Base-by-base conservation (phyloP, 2,888 invertebrate species). In the Patella depressa region DNA sequence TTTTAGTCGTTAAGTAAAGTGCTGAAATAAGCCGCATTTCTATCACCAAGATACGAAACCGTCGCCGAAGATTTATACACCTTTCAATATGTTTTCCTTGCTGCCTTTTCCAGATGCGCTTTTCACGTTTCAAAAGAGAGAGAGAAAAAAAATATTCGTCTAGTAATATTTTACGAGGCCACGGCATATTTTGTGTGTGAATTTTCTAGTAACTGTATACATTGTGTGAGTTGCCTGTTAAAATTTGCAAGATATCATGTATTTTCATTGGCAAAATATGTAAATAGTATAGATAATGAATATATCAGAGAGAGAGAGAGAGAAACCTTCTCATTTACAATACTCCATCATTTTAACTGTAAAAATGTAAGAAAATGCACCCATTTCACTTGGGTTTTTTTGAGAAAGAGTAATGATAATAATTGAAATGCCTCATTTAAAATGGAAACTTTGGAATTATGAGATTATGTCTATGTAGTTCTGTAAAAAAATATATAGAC, bases 401-500 rank as follows among this genome's bases (percentile, higher is more conserved):
- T 45, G 7, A 65, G 19, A 65, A 65, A 15, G 11, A 24, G 24
- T 65, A 24, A 19, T 65, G 24, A 65, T 65, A 65, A 65, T 14
- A 65, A 19, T 24, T 12, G 19, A 11, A 11, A 65, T 24, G 65
- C 65, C 65, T 65, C 65, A 65, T 65, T 65, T 65, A 19, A 19
- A 24, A 65, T 24, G 24, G 65, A 65, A 65, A 65, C 65, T 65
- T 65, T 65, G 65, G 24, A 65, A 65, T 65, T 24, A 65, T 65
- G 65, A 45, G 45, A 45, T 45, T 45, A 45, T 9, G 9, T 1
- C 7, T 4, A 5, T 45, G 9, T 1, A 45, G 45, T 45, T 9
- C 9, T 45, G 45, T 45, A 45, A 45, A 7, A 45, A 45, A 45
- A 9, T 9, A 45, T 9, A 9, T 45, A 45, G 9, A 45, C 45